These are phyloP conservation scores for Phaedon cochleariae DNA, from an alignment of 2,888 invertebrate genomes.

Conservation along the genomic window DNA sequence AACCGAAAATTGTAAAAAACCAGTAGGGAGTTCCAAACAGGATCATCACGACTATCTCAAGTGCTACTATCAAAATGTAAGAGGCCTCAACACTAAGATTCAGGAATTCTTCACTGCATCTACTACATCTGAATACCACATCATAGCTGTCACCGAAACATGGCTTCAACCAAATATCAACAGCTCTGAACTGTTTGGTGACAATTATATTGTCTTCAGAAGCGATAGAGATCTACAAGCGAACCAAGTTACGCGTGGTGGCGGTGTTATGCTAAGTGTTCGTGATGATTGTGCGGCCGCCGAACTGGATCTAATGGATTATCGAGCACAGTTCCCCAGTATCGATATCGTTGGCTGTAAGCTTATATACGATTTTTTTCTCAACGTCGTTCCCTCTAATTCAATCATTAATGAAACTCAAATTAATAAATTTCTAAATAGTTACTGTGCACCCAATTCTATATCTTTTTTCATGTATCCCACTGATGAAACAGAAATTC, in stretches of 20 bases:
- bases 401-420: too few species aligned
- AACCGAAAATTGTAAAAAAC: not conserved
- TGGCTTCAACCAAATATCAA: slow-evolving; percentile 6
- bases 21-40: not conserved
- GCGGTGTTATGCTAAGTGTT: not conserved
- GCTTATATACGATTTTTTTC: not conserved
- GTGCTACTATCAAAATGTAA: slow-evolving; percentile 2
- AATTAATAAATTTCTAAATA: too few species aligned
- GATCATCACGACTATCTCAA: not conserved
- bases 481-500: not conserved
- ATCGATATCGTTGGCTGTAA: slow-evolving; percentile 5
- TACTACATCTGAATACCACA: not conserved
- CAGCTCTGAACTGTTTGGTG: not conserved
- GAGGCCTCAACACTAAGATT: not conserved
- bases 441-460: too few species aligned
- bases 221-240: not conserved
- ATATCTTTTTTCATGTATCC: too few species aligned
- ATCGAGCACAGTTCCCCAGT: not conserved
- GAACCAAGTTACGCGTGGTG: not conserved
- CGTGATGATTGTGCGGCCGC: not conserved
- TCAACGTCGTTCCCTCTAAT: too few species aligned
- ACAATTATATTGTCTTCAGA: slow-evolving; percentile 1
- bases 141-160: not conserved
- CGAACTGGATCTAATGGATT: not conserved
- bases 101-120: not conserved